A percentile compares a stretch with the other conserved stretches of the same genome.
phyloP scores from a whole-genome alignment of 2,888 invertebrate species.

The Pelosia muscerda region DNA sequence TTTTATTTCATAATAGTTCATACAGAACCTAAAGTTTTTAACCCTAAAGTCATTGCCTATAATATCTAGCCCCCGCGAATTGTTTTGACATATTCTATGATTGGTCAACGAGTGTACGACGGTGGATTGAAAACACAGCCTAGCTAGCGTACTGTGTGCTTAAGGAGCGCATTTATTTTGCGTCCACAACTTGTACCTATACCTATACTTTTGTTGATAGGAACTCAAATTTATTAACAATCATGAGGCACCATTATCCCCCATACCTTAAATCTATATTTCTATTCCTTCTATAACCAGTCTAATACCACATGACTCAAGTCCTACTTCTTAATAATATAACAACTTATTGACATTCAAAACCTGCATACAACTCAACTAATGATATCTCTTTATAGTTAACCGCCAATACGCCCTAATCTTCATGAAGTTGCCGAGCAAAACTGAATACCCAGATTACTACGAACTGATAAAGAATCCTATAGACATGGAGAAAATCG shows the following conservation, averaged over 20 bases:
- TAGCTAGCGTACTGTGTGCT: no score
- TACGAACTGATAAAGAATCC: conserved; percentile 98
- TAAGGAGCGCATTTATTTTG: no score
- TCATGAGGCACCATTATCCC: background rate
- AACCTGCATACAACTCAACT: background rate
- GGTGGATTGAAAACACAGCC: no score
- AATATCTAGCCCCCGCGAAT: no score
- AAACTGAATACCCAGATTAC: conserved; percentile 98
- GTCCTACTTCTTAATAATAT: background rate
- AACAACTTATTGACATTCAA: background rate
- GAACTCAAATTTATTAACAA: background rate
- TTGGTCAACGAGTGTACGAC: no score
- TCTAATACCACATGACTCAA: no score
- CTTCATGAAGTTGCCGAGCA: conserved; percentile 97
- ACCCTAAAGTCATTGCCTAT: no score
- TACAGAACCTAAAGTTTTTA: no score
- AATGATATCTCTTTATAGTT: conserved; percentile 82
- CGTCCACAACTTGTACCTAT: no score
- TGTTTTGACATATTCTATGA: no score
- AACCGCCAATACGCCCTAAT: conserved; percentile 96
- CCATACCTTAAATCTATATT: background rate
- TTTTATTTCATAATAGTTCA: no score
- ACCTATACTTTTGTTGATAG: background rate
- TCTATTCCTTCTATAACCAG: background rate
- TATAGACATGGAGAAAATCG: conserved; percentile 98